Conservation (phyloP, 2,113 vertebrate genomes). For the Guaruba guarouba region DNA sequence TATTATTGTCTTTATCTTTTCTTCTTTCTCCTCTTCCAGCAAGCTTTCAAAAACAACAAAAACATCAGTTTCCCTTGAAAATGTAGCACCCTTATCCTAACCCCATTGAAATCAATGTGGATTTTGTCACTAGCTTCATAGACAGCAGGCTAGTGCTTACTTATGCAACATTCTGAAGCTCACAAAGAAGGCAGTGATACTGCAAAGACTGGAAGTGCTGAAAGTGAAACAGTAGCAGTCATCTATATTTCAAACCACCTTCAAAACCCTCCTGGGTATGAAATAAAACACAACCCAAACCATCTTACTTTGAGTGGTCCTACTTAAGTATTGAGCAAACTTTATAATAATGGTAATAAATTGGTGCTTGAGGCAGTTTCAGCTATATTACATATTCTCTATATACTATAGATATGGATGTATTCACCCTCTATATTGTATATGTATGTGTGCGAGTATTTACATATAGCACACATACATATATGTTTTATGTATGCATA, state of each 20-base stretch:
- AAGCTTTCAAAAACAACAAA: neutral
- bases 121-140: neutral
- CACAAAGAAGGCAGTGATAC: neutral
- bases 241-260: neutral
- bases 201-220: neutral
- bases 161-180: neutral
- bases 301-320: conserved; percentile 77
- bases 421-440: conserved; percentile 31
- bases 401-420: conserved; percentile 32
- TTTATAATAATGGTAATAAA: conserved; percentile 71
- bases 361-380: conserved; percentile 81
- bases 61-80: neutral
- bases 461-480: conserved; percentile 33
- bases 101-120: neutral
- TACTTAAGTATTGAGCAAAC: conserved; percentile 65
- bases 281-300: neutral
- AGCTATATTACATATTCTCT: conserved; percentile 73
- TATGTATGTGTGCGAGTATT: conserved; percentile 4
- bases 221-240: neutral
- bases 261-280: neutral
- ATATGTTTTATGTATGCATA: conserved; percentile 40
- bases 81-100: neutral
- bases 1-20: conserved; percentile 54
- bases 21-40: conserved; percentile 32
- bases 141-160: neutral